Evolutionary conservation across 1,140 invertebrate species (phyloP).

Genomic region (Globodera rostochiensis): DNA sequence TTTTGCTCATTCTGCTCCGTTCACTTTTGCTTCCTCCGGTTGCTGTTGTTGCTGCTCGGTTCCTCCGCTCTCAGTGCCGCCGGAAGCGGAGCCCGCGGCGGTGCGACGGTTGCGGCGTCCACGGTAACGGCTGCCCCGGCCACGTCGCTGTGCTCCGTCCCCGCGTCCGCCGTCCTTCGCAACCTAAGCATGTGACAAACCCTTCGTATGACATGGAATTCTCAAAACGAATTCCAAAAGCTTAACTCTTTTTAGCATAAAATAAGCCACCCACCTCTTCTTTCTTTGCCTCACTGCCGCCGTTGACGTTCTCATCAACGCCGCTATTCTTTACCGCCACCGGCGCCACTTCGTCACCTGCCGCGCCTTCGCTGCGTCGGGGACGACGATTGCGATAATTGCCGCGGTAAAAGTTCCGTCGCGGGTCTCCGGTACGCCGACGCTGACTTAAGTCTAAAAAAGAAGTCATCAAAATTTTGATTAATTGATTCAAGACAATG

Average conservation of each 20-base stretch:
- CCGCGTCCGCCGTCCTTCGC: neutral
- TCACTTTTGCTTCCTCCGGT: conserved; percentile 4
- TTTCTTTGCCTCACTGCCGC: neutral
- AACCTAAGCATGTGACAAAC: neutral
- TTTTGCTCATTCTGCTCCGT: neutral
- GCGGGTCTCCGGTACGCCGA: neutral
- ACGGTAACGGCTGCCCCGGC: conserved; percentile 18
- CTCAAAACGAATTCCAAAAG: too few relatives aligned
- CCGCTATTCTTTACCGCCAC: neutral
- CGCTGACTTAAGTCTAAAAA: conserved; percentile 19
- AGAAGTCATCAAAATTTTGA: too few relatives aligned
- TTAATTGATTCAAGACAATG: too few relatives aligned
- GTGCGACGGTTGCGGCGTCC: conserved; percentile 30
- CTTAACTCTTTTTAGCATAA: neutral
- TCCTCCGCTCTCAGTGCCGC: conserved; percentile 23
- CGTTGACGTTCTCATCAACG: neutral
- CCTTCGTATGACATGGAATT: too few relatives aligned
- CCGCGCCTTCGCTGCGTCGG: neutral
- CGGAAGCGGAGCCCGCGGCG: conserved; percentile 15
- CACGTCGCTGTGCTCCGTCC: conserved; percentile 1
- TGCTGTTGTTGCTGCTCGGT: conserved; percentile 23
- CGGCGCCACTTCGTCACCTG: neutral
- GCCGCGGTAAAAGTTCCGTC: conserved; percentile 31
- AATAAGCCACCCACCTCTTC: neutral
- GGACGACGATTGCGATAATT: neutral